These are phyloP conservation scores for Oceanites oceanicus DNA, from an alignment of 2,113 vertebrate species.

Conservation along the genomic window DNA sequence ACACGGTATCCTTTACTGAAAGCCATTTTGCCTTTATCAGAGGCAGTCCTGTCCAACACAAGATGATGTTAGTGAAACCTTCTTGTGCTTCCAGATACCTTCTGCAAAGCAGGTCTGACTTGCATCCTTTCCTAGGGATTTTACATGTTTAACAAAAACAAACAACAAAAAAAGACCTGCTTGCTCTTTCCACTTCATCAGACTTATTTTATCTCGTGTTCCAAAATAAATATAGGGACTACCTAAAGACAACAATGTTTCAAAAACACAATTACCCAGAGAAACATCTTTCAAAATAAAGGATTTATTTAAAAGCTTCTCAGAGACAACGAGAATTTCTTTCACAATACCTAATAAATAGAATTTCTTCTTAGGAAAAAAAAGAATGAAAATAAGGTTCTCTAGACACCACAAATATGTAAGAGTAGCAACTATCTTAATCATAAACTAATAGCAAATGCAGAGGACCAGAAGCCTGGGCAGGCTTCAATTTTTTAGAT, in stretches of 20 bases:
- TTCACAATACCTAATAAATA: background rate
- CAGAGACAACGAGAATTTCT: background rate
- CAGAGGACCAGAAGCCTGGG: background rate
- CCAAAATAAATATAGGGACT: background rate
- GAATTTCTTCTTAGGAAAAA: background rate
- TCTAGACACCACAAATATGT: background rate
- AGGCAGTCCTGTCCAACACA: constrained; percentile 61
- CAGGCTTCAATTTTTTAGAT: background rate
- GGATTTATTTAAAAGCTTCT: background rate
- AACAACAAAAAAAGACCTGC: background rate
- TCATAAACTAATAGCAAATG: background rate
- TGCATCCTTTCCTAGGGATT: background rate
- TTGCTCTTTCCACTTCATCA: background rate
- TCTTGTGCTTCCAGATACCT: background rate
- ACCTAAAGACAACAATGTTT: background rate
- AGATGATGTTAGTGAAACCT: background rate
- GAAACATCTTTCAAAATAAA: background rate
- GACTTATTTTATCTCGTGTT: background rate
- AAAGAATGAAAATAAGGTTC: background rate
- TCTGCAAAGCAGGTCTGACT: background rate
- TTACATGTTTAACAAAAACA: background rate
- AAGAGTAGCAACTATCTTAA: background rate
- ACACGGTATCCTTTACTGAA: constrained; percentile 98
- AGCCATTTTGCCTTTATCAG: constrained; percentile 81
- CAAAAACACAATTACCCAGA: background rate